Evolutionary conservation across 2,888 invertebrate species (phyloP), one percentile per base, ranked within the genome.

Genomic region (Drosophila flavopinicola): DNA sequence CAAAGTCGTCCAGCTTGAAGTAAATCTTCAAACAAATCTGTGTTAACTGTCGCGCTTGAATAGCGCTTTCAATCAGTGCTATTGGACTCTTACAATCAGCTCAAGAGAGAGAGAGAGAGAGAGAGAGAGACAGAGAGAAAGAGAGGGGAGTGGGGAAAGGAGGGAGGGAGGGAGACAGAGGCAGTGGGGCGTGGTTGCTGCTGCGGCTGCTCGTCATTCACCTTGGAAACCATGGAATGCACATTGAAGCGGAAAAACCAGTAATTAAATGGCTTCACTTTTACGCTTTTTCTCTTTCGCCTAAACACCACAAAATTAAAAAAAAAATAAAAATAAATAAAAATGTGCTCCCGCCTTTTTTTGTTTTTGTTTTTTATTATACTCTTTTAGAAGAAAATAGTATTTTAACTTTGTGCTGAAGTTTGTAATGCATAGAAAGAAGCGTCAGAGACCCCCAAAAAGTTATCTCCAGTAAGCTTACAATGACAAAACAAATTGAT

Each of bases 221-320:
- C 79, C 79, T 84, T 85, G 84, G 67, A 58, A 73, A 73, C 64
- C 76, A 52, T 60, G 66, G 44, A 61, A 38, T 74, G 64, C 49
- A 76, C 68, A 52, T 58, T 75, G 59, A 65, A 65, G 86, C 51
- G 76, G 79, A 79, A 85, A 80, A 80, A 86, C 79, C 80, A 61
- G 79, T 80, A 80, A 80, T 80, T 80, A 80, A 80, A 79, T 83
- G 80, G 70, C 77, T 67, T 66, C 66, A 66, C 53, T 70, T 65
- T 54, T 42, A 38, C 57, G 20, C 60, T 72, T 66, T 70, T 53
- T 54, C 39, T 54, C 29, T 56, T 49, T 42, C 20, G 38, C n/a
- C 44, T 32, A 45, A 49, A 17, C 3, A 27, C 9, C 32, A 27
- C n/a, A n/a, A 27, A 6, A 45, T 6, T 2, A 48, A 25, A 27